Percentiles rank a stretch among this genome's conserved stretches.
phyloP scores from a whole-genome alignment of 2,797 vertebrate genomes.

The Sarcoramphus papa region DNA sequence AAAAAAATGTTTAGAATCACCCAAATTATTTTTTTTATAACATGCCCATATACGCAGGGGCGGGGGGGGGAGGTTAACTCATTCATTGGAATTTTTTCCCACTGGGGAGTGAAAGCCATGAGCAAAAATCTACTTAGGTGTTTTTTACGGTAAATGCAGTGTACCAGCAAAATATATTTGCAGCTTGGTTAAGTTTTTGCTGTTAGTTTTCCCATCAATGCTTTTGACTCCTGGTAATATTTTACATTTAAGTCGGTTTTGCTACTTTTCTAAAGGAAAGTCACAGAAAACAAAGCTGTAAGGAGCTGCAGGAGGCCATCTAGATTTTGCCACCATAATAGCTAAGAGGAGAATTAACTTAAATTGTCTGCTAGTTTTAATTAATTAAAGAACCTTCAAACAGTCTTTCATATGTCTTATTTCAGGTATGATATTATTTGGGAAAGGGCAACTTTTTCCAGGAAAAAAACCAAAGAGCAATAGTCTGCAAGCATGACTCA shows the following conservation, averaged over 20 bases:
- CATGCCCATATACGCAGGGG: background rate
- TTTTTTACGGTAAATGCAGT: background rate
- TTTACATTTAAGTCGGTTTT: background rate
- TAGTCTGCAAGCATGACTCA: background rate
- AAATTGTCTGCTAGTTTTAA: slow-evolving; percentile 2
- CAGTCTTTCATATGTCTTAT: background rate
- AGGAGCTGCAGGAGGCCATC: background rate
- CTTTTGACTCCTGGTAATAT: background rate
- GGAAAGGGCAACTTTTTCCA: background rate
- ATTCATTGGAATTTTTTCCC: background rate
- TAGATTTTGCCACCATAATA: slow-evolving; percentile 27
- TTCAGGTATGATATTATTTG: background rate
- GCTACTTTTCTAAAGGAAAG: background rate
- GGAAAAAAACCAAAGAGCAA: background rate
- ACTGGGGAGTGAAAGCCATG: background rate
- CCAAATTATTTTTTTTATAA: background rate
- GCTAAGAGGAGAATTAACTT: slow-evolving; percentile 15
- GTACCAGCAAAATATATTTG: slow-evolving; percentile 8
- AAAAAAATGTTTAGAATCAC: background rate
- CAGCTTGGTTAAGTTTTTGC: background rate
- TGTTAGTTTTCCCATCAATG: background rate
- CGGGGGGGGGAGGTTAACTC: background rate
- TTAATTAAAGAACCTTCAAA: slow-evolving; percentile 17
- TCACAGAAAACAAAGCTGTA: background rate
- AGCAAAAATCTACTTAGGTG: background rate